Evolutionary conservation across 2,113 vertebrate genomes (phyloP), one percentile per base, ranked within the genome.

Genomic region (Octodon degus): DNA sequence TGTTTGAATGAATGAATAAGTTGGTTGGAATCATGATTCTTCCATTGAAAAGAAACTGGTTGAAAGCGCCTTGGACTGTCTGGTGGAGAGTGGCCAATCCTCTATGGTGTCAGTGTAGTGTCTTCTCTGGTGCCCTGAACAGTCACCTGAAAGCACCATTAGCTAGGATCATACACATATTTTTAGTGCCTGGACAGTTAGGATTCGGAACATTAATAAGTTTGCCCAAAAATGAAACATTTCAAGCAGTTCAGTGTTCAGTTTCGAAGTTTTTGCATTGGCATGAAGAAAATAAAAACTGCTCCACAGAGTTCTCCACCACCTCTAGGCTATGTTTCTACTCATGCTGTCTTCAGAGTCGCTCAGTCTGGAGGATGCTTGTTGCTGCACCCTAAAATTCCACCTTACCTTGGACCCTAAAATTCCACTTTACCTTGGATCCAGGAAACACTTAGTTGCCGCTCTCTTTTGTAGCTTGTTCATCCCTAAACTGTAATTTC

Each of bases 181-280:
- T 55, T 89, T 86, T 74, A 27, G 30, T 55, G 76, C 37, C 30
- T 80, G 67, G 20, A 40, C 34, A 80, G 62, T 60, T 70, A 40
- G n/a, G 58, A n/a, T 67, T 81, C 72, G 2, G 17, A 13, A 1
- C 62, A 37, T n/a, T 55, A 40, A 77, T 89, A 19, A 79, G 8
- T 80, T 91, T 27, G 20, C 43, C 58, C 63, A 50, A 62, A 81
- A 95, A 37, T 40, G 50, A 92, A 92, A 60, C 92, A 70, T 90
- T n/a, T 32, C 76, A 50, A 47, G 30, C 60, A 83, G 25, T 32
- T 58, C 74, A 9, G 17, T 81, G 40, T 88, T 93, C 60, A 53
- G 67, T 62, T 84, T 87, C 47, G 63, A 89, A 7, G 7, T 20
- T 13, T 24, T 25, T 62, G 53, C 90, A 74, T 68, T 55, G 19